Base-by-base conservation (phyloP, 1,140 invertebrate species). In the Scaptodrosophila lebanonensis region DNA sequence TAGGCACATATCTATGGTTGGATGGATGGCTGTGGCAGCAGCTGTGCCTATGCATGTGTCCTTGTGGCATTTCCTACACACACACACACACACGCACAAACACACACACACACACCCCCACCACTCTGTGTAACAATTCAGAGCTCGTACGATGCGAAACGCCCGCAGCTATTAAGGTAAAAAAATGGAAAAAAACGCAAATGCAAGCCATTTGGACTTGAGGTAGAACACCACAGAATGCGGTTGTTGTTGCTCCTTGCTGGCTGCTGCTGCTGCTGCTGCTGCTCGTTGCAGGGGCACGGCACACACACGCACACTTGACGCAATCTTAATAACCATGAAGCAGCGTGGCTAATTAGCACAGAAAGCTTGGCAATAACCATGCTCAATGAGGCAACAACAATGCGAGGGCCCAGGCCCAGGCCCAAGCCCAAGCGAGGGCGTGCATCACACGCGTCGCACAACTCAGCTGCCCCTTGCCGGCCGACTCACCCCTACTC, bases 251-350 rank as follows among this genome's bases (percentile, higher is more conserved):
- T n/a, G n/a, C n/a, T n/a, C n/a, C n/a, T n/a, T n/a, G n/a, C n/a
- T n/a, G n/a, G n/a, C n/a, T n/a, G n/a, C n/a, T n/a, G n/a, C n/a
- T n/a, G n/a, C n/a, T n/a, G n/a, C n/a, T n/a, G n/a, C n/a, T n/a
- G n/a, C n/a, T n/a, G n/a, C n/a, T n/a, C n/a, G n/a, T n/a, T n/a
- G 48, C 27, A 20, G 22, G 12, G 48, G 47, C 43, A n/a, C n/a
- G n/a, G n/a, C n/a, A n/a, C n/a, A n/a, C n/a, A n/a, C n/a, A n/a
- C n/a, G n/a, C 67, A 72, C 82, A 84, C 82, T 84, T 84, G 83
- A 84, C 82, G 83, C 73, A 84, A 84, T 84, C 82, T 84, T 84
- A 84, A 84, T 84, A 84, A 84, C 82, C 82, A 84, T 84, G 82
- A 84, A 84, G 82, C 75, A 84, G 75, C 75, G 82, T 84, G 71